Evolutionary conservation across 2,113 vertebrate genomes (phyloP), one percentile per base, ranked within the genome.

Genomic region (Copsychus sechellarum): DNA sequence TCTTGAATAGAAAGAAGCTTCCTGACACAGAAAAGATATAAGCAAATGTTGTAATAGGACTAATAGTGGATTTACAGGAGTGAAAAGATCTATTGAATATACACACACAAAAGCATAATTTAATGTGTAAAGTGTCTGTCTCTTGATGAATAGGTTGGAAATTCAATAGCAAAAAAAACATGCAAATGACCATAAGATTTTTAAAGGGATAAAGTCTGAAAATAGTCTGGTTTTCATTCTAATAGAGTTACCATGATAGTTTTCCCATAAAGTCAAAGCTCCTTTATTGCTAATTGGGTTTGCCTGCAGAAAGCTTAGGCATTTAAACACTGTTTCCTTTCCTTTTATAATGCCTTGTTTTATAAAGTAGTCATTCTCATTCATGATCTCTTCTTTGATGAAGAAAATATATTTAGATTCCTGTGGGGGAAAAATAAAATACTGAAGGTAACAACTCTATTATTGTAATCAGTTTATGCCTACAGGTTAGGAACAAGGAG

Each of bases 1-100:
- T 33, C 66, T 31, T 96, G 88, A 95, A 93, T 78, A 92, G 72
- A 80, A 95, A 83, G 77, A 92, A 93, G 83, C 78, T 94, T 95
- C 67, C 94, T 83, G 71, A 91, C 83, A 82, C 51, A 74, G 54
- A 95, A 89, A 80, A 91, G 77, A 87, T 13, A 11, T 93, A 93
- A 94, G 70, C 71, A 94, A 91, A 95, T 5, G 5, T 42, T 67
- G 84, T 83, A 73, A 88, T 58, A 79, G 47, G 87, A 92, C 94
- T 97, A 92, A 90, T 69, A 82, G 85, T 40, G 76, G 69, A 73
- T 79, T 92, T 84, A 86, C 66, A 93, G 58, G 61, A 90, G 40
- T 93, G 86, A 91, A 93, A 96, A 93, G 86, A 47, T 56, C 92
- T 87, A 90, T 79, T 93, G 82, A 95, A 93, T 69, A 67, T 14